phyloP scores from a whole-genome alignment of 2,113 vertebrate genomes.

The Apteryx owenii region DNA sequence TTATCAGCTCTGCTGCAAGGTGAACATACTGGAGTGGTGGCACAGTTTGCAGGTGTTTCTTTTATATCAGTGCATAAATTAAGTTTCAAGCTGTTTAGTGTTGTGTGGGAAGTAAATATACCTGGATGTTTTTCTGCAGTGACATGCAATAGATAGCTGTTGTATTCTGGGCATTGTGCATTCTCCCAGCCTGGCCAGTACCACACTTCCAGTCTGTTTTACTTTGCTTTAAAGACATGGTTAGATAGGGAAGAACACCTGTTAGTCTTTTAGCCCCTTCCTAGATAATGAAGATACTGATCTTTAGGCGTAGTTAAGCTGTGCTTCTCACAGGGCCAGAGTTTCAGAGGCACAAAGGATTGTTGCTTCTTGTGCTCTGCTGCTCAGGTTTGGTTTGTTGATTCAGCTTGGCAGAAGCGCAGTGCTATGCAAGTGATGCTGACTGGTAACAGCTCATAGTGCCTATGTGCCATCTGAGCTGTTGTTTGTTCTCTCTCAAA shows the following conservation, averaged over 20 bases:
- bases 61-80: neutral
- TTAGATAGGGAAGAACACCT: neutral
- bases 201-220: neutral
- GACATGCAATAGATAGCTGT: neutral
- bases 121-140: neutral
- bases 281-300: neutral
- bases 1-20: neutral
- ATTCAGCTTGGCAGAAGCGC: neutral
- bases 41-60: neutral
- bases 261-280: neutral
- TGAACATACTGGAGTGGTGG: neutral
- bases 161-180: accelerated
- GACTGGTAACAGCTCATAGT: neutral
- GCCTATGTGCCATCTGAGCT: neutral
- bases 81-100: neutral
- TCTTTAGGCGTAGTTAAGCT: neutral
- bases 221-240: neutral
- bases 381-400: neutral
- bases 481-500: neutral
- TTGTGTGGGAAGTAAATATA: neutral
- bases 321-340: neutral
- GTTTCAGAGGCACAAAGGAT: neutral
- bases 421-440: neutral
- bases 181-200: neutral
- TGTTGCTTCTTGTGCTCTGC: neutral